phyloP scores from a whole-genome alignment of 1,140 invertebrate genomes.

The Metaphire vulgaris region DNA sequence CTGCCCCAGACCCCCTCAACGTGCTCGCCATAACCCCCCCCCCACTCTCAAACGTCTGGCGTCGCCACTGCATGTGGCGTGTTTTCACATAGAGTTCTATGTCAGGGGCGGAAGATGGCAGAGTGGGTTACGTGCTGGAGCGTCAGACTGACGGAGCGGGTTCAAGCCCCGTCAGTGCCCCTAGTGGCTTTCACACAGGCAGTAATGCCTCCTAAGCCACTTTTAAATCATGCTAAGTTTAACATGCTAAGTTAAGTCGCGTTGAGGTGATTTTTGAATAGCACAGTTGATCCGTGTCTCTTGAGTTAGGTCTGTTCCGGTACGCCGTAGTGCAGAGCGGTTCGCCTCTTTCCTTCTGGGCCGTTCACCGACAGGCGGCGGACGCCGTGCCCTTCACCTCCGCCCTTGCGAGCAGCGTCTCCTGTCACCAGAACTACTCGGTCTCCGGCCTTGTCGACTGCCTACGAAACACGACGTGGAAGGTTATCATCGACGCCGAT shows the following conservation, averaged over 20 bases:
- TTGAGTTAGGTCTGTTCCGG: slow-evolving; percentile 35
- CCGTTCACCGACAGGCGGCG: slow-evolving; percentile 17
- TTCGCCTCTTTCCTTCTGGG: slow-evolving; percentile 39
- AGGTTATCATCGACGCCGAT: too few relatives aligned
- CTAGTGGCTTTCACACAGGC: neutral
- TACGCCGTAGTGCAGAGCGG: slow-evolving; percentile 41
- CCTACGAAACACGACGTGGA: slow-evolving; percentile 5
- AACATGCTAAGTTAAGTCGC: neutral
- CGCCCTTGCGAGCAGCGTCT: neutral
- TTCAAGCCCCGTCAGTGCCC: neutral
- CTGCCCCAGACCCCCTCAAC: too few relatives aligned
- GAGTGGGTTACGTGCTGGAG: too few relatives aligned
- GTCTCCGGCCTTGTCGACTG: slow-evolving; percentile 19
- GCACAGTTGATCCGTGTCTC: neutral
- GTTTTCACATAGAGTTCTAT: too few relatives aligned
- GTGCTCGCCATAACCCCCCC: too few relatives aligned
- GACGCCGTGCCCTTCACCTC: slow-evolving; percentile 4
- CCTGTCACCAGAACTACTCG: neutral
- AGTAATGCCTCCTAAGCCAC: too few relatives aligned
- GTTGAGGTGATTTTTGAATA: neutral
- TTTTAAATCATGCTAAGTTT: too few relatives aligned
- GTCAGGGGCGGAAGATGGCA: too few relatives aligned
- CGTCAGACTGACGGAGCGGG: neutral
- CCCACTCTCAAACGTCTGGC: too few relatives aligned
- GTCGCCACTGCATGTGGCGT: too few relatives aligned